Evolutionary conservation across 1,140 invertebrate species (phyloP), one percentile per base, ranked within the genome.

Genomic region (Pseudomyrmex sp.): DNA sequence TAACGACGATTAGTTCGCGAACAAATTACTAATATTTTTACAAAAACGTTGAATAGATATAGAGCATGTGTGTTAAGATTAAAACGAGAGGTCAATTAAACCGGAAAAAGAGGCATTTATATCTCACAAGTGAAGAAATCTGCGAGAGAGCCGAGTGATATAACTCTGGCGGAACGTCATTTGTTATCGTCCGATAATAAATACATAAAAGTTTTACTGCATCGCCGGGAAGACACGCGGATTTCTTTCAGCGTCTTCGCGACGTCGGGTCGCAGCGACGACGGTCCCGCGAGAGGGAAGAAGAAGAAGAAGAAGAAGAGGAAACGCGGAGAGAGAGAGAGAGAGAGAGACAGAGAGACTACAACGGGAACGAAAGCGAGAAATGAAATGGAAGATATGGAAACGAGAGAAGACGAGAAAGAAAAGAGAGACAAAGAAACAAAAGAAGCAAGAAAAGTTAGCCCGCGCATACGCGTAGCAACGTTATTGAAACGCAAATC

Each of bases 401-500:
- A 63, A 59, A 46, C 61, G 46, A 61, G 63, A 56, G 66, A 5
- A 35, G 13, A 70, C 58, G 69, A 26, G 70, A n/a, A 26, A 61
- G 72, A 18, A 65, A 13, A 80, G 13, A 54, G 46, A 26, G 82
- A 56, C 4, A 61, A 23, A 84, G 73, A 84, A 84, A 84, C 86
- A 88, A 88, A 87, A 89, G 88, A 59, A 80, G 46, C 83, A 73
- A 80, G 85, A 87, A 73, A 87, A 89, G 85, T 69, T 68, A 18
- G 56, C 86, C 72, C 46, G 82, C 86, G 76, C 46, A 75, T 88
- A 87, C 83, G 35, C 35, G 72, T 85, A 85, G 84, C 88, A 75
- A 90, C 76, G 87, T 93, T 92, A 93, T 93, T 94, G 93, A 93
- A 93, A 93, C 91, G 93, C 92, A 92, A 94, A 94, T 92, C 87